Conservation (phyloP, 1,140 invertebrate species). For the Drosophila watanabei region DNA sequence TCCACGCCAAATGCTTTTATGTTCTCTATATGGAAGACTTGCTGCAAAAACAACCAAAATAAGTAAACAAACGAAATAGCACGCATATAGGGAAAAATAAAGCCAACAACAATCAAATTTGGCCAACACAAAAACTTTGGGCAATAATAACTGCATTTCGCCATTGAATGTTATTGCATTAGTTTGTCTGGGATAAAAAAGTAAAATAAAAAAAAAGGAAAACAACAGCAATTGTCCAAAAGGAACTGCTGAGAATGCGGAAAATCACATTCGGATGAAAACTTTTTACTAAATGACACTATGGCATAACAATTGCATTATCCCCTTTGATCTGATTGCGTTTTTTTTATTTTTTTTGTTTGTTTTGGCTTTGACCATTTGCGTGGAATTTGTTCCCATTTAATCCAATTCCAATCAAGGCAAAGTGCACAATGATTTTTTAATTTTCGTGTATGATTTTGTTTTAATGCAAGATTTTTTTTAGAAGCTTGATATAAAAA, state of each 20-base stretch:
- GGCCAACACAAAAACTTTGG: constrained; percentile 49
- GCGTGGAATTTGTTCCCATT: background rate
- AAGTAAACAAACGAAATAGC: constrained; percentile 68
- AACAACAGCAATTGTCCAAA: constrained; percentile 28
- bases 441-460: background rate
- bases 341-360: constrained; percentile 11
- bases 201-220: background rate
- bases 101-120: constrained; percentile 55
- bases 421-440: background rate
- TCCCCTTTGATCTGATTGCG: constrained; percentile 48
- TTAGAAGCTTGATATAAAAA: background rate
- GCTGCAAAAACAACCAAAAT: constrained; percentile 59
- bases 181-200: constrained; percentile 50
- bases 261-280: constrained; percentile 60
- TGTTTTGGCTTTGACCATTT: constrained; percentile 11
- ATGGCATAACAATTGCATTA: constrained; percentile 64
- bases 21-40: constrained; percentile 58
- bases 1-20: constrained; percentile 66
- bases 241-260: constrained; percentile 24
- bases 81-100: constrained; percentile 45
- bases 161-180: constrained; percentile 82
- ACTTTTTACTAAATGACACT: constrained; percentile 64
- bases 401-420: constrained; percentile 26
- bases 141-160: constrained; percentile 75
- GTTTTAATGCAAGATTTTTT: background rate